Evolutionary conservation across 2,888 invertebrate species (phyloP), one percentile per base, ranked within the genome.

Genomic region (Tanytarsus gracilentus): DNA sequence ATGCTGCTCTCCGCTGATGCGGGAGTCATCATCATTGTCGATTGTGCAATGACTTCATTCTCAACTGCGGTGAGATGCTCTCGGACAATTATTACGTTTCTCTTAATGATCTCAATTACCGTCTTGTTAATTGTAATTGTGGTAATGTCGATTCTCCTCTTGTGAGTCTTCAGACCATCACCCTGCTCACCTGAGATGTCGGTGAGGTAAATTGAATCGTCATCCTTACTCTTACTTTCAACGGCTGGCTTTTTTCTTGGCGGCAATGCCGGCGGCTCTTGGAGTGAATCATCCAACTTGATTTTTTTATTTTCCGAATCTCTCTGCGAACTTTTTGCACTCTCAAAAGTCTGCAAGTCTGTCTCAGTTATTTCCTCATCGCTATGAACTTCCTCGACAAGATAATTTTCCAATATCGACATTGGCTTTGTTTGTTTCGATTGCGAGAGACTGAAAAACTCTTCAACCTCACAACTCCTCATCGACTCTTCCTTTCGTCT

Each of bases 1-100:
- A 84, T 76, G 66, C 84, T 85, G 66, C 79, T 78, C 60, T 83
- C 80, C 0, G 83, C 83, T 3, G 84, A 79, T 23, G 81, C 78
- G 8, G 82, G 79, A 0, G 83, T 80, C 66, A 84, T 79, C 79
- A 85, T 83, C 63, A 81, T 72, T 51, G 80, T 78, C 7, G 84
- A 81, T 68, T 84, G 82, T 3, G 80, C 71, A 44, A 81, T 72
- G 6, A 85, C 78, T 70, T 85, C 83, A 64, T 79, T 77, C 70
- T 84, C 82, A 26, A 85, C 81, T 1, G 77, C 76, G 62, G 76
- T 76, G 61, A 85, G 70, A 64, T 81, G 78, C 62, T 78, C 79
- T 62, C 78, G 76, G 16, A 81, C 74, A 14, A 75, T 72, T 61
- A 72, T 71, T 8, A 80, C 69, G 23, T 73, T 68, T 63, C 72